phyloP scores from a whole-genome alignment of 2,888 invertebrate species.

The Xestoiulus laeticollis region DNA sequence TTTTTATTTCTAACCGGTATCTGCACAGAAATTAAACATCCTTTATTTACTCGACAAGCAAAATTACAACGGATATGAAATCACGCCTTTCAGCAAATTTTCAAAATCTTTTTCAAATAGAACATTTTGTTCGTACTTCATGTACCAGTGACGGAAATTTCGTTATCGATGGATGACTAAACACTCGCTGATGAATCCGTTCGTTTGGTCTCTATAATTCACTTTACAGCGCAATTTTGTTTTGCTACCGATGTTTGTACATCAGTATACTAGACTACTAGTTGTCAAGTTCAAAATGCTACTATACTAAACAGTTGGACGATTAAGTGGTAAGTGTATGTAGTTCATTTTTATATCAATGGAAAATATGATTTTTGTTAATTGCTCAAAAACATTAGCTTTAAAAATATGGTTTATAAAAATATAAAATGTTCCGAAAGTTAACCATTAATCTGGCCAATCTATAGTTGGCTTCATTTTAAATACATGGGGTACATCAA shows the following conservation, averaged over 20 bases:
- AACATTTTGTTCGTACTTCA: constrained; percentile 17
- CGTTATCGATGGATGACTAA: constrained; percentile 43
- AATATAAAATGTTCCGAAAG: background rate
- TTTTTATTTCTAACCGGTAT: constrained; percentile 40
- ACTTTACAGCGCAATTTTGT: background rate
- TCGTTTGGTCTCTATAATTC: background rate
- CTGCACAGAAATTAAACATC: constrained; percentile 36
- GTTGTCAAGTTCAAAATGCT: background rate
- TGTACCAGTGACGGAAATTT: constrained; percentile 41
- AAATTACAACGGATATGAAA: constrained; percentile 32
- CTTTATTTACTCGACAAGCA: constrained; percentile 5
- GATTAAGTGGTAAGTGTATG: background rate
- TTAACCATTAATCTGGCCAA: background rate
- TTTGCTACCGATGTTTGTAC: background rate
- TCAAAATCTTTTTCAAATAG: constrained; percentile 36
- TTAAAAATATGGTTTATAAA: background rate
- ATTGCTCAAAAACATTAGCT: background rate
- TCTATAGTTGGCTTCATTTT: constrained; percentile 14
- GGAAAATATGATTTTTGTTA: background rate
- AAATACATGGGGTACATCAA: background rate
- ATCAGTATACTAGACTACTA: too few relatives aligned
- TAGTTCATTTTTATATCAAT: background rate
- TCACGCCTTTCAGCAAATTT: constrained; percentile 36
- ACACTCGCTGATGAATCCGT: constrained; percentile 31
- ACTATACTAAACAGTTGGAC: background rate